Evolutionary conservation across 2,797 vertebrate genomes (phyloP).

Genomic region (Eulemur rubriventer): DNA sequence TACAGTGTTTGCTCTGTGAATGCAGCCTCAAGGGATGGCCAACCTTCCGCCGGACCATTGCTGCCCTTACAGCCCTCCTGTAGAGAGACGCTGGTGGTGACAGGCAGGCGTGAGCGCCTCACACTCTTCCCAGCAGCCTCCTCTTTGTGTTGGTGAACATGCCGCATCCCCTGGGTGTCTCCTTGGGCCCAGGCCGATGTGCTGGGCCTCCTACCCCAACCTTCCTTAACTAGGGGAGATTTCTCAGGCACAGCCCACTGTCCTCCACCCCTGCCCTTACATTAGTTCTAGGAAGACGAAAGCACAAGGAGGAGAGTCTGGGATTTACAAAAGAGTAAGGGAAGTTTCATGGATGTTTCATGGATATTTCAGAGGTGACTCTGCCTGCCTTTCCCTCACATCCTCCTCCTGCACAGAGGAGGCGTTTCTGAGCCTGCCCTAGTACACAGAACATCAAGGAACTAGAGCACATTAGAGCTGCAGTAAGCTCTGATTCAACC

Average conservation of each 20-base stretch:
- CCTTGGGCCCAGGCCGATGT: neutral
- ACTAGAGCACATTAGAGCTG: neutral
- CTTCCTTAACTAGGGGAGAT: neutral
- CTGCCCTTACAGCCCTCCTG: neutral
- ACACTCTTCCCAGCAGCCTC: neutral
- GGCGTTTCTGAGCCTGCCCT: constrained; percentile 2
- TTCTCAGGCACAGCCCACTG: neutral
- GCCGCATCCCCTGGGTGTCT: neutral
- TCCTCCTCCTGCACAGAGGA: neutral
- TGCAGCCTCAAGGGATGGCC: neutral
- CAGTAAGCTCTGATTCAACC: neutral
- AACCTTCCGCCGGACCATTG: neutral
- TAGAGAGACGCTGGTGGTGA: neutral
- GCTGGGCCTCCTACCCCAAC: neutral
- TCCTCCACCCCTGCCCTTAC: neutral
- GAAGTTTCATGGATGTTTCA: neutral
- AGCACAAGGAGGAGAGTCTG: neutral
- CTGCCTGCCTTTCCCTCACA: neutral
- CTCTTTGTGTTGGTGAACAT: neutral
- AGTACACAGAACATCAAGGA: neutral
- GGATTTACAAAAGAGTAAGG: neutral
- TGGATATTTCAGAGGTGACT: constrained; percentile 36
- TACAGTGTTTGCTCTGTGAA: neutral
- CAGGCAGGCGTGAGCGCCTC: neutral
- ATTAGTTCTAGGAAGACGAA: constrained; percentile 1